Percentiles rank a stretch among this genome's conserved stretches.
Evolutionary conservation across 1,140 invertebrate genomes (phyloP).

Genomic region (Paramacrobiotus metropolitanus): DNA sequence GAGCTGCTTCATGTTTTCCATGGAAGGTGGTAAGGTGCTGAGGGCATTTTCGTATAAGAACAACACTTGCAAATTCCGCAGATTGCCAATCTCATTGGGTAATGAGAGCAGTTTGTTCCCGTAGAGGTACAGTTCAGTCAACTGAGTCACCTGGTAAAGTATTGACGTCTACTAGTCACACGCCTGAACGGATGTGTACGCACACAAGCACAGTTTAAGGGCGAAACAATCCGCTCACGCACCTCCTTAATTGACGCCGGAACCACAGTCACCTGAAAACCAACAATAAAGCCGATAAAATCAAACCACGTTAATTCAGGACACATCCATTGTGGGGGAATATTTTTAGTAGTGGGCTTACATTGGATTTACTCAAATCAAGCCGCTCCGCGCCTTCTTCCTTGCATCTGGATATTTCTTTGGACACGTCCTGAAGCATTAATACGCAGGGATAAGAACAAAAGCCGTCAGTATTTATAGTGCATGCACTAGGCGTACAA

Average conservation of each 20-base stretch:
- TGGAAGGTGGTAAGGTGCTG: slow-evolving; percentile 71
- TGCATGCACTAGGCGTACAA: no score
- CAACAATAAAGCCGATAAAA: no score
- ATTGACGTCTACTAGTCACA: no score
- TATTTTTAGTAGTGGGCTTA: no score
- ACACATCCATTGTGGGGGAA: no score
- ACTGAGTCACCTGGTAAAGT: slow-evolving; percentile 40
- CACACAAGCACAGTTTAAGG: no score
- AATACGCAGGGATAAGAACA: slow-evolving; percentile 9
- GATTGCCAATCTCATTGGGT: slow-evolving; percentile 72
- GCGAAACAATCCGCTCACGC: slow-evolving; percentile 9
- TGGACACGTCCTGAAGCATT: slow-evolving; percentile 51
- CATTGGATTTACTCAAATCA: slow-evolving; percentile 90
- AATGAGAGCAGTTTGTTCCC: slow-evolving; percentile 80
- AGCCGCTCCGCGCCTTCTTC: slow-evolving; percentile 67
- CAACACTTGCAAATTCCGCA: slow-evolving; percentile 68
- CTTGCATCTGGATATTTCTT: slow-evolving; percentile 70
- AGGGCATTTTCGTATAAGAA: slow-evolving; percentile 92
- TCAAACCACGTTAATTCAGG: no score
- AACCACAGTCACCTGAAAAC: slow-evolving; percentile 54
- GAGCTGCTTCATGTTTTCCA: slow-evolving; percentile 58
- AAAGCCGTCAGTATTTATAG: no score
- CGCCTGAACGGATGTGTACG: neutral
- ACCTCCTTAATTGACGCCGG: slow-evolving; percentile 62
- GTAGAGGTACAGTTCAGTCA: slow-evolving; percentile 88